These are phyloP conservation scores for Xiphydria camelus DNA, from an alignment of 2,888 invertebrate species.

Conservation along the genomic window DNA sequence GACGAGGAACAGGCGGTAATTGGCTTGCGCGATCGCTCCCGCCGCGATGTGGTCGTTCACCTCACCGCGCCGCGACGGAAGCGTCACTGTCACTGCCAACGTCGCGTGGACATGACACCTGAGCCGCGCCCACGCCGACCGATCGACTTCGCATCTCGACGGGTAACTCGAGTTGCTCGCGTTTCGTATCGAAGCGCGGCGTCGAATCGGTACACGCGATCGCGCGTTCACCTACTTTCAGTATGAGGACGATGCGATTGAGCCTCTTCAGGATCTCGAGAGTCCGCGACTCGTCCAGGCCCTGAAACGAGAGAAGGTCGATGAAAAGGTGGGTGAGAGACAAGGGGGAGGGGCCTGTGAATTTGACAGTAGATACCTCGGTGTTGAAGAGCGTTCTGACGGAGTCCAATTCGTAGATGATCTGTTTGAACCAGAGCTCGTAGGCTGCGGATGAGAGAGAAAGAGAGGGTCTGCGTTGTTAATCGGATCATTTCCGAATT, in stretches of 20 bases:
- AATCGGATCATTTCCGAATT: background rate
- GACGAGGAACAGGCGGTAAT: conserved; percentile 2
- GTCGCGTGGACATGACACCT: background rate
- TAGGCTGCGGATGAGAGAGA: conserved; percentile 69
- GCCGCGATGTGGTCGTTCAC: conserved; percentile 34
- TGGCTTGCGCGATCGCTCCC: conserved; percentile 43
- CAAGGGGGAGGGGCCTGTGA: background rate
- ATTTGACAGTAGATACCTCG: conserved; percentile 50
- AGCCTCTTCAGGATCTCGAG: conserved; percentile 90
- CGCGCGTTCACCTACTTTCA: conserved; percentile 79
- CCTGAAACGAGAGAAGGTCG: conserved; percentile 59
- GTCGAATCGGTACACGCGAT: no score
- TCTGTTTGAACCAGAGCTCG: conserved; percentile 99
- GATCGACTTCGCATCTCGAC: no score
- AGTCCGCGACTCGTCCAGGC: conserved; percentile 88
- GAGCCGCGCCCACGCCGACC: no score
- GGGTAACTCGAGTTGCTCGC: no score
- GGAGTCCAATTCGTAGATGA: conserved; percentile 95
- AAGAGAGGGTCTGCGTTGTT: background rate
- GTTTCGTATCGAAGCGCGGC: no score
- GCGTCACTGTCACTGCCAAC: conserved; percentile 33
- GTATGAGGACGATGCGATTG: conserved; percentile 87
- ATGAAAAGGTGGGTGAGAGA: no score
- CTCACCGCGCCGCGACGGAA: no score
- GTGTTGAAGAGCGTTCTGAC: conserved; percentile 79